Conservation (phyloP, 2,797 vertebrate genomes). For the Pyrocephalus nanus region DNA sequence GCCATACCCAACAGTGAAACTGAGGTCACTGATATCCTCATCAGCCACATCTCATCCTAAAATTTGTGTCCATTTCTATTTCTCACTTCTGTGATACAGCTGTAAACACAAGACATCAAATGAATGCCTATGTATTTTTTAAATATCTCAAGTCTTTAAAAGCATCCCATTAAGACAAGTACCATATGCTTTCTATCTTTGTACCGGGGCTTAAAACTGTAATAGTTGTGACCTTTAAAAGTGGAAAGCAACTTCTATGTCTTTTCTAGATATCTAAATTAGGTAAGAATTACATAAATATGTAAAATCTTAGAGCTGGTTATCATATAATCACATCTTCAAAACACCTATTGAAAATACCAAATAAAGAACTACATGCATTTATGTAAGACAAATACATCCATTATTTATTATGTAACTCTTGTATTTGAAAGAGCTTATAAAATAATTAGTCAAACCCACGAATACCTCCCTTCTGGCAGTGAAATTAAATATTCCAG, state of each 20-base stretch:
- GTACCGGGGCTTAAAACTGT: neutral
- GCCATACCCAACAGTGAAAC: neutral
- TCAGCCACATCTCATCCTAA: neutral
- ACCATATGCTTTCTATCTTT: conserved; percentile 12
- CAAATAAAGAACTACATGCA: neutral
- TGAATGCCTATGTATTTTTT: neutral
- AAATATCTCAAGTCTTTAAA: neutral
- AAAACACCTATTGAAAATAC: neutral
- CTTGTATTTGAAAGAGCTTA: neutral
- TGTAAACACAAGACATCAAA: neutral
- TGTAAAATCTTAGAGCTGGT: neutral
- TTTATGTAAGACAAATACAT: neutral
- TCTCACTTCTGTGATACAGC: neutral
- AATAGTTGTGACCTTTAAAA: conserved; percentile 20
- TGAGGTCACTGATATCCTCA: neutral
- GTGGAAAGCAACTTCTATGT: neutral
- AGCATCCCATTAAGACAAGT: neutral
- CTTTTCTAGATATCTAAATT: neutral
- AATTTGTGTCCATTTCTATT: neutral
- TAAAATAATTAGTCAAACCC: neutral
- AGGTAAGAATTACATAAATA: neutral
- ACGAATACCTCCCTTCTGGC: neutral
- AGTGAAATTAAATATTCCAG: neutral
- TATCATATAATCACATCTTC: neutral
- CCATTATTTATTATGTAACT: neutral